Evolutionary conservation across 2,797 vertebrate genomes (phyloP).

Genomic region (Tangara arthus): DNA sequence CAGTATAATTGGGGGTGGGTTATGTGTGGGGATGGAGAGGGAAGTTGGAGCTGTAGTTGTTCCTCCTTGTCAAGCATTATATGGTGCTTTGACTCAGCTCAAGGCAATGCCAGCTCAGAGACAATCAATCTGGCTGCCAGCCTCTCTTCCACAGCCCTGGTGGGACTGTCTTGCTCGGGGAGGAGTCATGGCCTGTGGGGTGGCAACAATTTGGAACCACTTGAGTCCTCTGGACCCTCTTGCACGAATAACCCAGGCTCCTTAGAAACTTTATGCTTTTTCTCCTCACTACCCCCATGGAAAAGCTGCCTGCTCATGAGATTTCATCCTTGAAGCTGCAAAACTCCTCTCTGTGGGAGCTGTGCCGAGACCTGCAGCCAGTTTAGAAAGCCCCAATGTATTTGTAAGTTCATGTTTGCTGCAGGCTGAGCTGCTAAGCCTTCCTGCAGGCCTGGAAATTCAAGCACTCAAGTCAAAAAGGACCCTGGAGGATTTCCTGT

Average conservation of each 20-base stretch:
- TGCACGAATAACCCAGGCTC: accelerated
- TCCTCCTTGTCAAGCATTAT: accelerated
- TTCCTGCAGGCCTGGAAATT: neutral
- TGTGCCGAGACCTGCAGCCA: neutral
- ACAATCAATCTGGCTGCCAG: neutral
- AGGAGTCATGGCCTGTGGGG: accelerated
- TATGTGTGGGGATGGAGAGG: neutral
- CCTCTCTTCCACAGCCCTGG: neutral
- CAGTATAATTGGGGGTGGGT: accelerated
- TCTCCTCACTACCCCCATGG: accelerated
- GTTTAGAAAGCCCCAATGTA: neutral
- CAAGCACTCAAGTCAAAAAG: neutral
- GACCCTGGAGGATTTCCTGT: neutral
- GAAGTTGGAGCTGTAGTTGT: neutral
- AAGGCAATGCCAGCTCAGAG: neutral
- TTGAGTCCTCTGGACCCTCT: neutral
- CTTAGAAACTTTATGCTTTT: neutral
- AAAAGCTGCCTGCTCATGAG: neutral
- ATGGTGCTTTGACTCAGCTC: neutral
- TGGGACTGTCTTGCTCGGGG: no score
- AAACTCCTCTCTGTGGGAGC: accelerated
- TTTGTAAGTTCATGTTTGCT: neutral
- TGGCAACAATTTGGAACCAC: neutral
- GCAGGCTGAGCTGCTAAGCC: neutral
- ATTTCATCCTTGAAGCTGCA: neutral